Percentiles rank a stretch among this genome's conserved stretches.
These are phyloP conservation scores for Datnioides undecimradiatus DNA, from an alignment of 2,113 vertebrate species.

Conservation along the genomic window DNA sequence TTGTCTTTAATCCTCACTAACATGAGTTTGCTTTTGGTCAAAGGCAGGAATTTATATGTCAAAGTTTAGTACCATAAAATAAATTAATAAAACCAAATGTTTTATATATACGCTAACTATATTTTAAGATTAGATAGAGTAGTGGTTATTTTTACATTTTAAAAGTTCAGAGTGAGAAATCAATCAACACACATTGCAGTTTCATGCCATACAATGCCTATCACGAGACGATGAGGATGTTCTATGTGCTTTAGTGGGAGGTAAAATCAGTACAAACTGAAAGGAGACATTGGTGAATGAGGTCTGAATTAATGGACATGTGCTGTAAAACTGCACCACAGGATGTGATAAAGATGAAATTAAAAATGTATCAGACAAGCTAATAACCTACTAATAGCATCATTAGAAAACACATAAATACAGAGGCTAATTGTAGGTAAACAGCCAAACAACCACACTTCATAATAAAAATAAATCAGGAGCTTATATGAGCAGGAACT, in stretches of 20 bases:
- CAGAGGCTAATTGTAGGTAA: conserved; percentile 7
- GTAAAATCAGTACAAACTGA: conserved; percentile 26
- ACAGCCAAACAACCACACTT: conserved; percentile 15
- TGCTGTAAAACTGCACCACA: background rate
- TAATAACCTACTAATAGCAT: conserved; percentile 44
- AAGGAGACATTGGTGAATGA: conserved; percentile 13
- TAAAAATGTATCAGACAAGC: conserved; percentile 44
- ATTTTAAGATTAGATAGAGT: too few relatives aligned
- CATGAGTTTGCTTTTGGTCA: background rate
- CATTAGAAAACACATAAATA: conserved; percentile 48
- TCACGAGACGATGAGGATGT: background rate
- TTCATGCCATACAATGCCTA: background rate
- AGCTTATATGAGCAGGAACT: background rate
- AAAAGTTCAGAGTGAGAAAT: background rate
- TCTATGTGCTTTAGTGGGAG: background rate
- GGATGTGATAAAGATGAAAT: conserved; percentile 48
- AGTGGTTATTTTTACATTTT: background rate
- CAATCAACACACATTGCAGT: background rate
- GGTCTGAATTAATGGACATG: conserved; percentile 7
- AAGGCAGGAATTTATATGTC: background rate
- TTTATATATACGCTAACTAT: too few relatives aligned
- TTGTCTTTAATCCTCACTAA: too few relatives aligned
- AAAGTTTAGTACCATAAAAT: background rate
- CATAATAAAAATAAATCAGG: background rate
- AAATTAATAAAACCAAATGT: too few relatives aligned